Evolutionary conservation across 2,113 vertebrate species (phyloP), one percentile per base, ranked within the genome.

Genomic region (Lagopus muta): DNA sequence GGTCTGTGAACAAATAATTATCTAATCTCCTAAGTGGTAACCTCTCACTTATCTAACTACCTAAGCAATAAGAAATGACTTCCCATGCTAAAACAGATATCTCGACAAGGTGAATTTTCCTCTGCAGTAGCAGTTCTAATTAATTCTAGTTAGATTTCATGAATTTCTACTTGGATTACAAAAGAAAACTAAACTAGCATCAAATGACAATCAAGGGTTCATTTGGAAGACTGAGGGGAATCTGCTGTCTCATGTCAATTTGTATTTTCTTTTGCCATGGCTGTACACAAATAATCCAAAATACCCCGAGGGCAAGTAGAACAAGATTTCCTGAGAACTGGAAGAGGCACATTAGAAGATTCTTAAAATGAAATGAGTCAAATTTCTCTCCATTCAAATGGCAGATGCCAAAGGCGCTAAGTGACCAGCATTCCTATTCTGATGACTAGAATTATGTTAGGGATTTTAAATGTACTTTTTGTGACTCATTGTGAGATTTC

Each of bases 111-210:
- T 48, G 22, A 92, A 70, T 6, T 94, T 6, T 27, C 40, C 36
- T 88, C 40, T 86, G 25, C n/a, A 77, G 24, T 77, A 72, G 13
- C 76, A 90, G 73, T 74, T 88, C 36, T 45, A 73, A n/a, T 58
- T 80, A 90, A 77, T 74, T 90, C 42, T 50, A 73, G n/a, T 54
- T 80, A 48, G 87, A 77, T 8, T 54, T 70, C 18, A 77, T 70
- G 10, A 78, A 74, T 74, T 82, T 80, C 13, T 21, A 54, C n/a
- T 77, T 86, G 45, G 6, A 86, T 71, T 88, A 45, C 30, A 66
- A 36, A 86, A 28, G 6, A 76, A 93, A 45, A 17, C 10, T 58
- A 58, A 78, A 71, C 6, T 48, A 32, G 34, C 6, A 58, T 27
- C 10, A 40, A 77, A 36, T 43, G 64, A 66, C 13, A 45, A 24